Evolutionary conservation across 2,113 vertebrate species (phyloP), one percentile per base, ranked within the genome.

Genomic region (Delphinapterus leucas): DNA sequence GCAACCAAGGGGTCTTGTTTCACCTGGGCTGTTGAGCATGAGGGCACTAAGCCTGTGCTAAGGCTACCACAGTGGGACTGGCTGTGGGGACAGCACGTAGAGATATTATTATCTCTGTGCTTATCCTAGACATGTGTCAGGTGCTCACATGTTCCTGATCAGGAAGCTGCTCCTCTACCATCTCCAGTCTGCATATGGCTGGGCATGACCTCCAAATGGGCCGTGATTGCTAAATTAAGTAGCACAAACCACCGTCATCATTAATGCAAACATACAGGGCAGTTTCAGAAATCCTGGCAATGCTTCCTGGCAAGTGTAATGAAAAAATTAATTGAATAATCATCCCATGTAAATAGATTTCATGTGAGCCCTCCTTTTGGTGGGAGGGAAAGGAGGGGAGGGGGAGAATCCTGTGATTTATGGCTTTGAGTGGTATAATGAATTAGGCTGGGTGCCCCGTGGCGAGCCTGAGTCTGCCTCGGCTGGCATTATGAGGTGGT

Each of bases 301-400:
- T 97, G 98, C 97, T 98, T 98, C 98, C 90, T 98, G 98, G 98
- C 98, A 98, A 98, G 97, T 98, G 96, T 98, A 98, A 98, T 98
- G 98, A 98, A 98, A 98, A 99, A 98, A 97, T 98, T 98, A 98
- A 99, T 99, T 98, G 98, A 98, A 98, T 98, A 98, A 98, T 99
- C 96, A 97, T 98, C 93, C 96, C 61, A 67, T 98, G 98, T 98
- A 98, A 99, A 98, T 98, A 98, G 98, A 98, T 98, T 99, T 97
- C 98, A 98, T 98, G 98, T 98, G 98, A 98, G 95, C 97, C 90
- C 89, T 68, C 95, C 2, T 90, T 60, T 89, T 91, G 97, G 41
- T 55, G 93, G 94, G 96, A 97, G 95, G 97, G 95, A 86, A 21
- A 77, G 74, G 95, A 97, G 88, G 94, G 21, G 26, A 94, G 18